Conservation (phyloP, 2,113 vertebrate genomes). For the Tiliqua scincoides region DNA sequence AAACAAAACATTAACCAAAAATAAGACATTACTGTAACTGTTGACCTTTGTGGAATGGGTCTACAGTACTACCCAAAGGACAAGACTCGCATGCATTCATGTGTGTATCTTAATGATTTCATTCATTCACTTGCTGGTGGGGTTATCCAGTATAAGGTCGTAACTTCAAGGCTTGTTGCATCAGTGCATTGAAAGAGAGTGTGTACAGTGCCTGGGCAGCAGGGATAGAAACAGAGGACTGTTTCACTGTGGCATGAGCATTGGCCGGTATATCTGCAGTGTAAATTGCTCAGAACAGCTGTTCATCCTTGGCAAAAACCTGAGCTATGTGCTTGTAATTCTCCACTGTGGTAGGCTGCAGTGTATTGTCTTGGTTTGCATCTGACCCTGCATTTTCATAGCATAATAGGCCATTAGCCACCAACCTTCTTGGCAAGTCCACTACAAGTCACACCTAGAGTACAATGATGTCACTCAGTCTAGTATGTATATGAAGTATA, state of each 20-base stretch:
- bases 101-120: not conserved
- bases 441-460: not conserved
- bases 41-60: not conserved
- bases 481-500: too few relatives aligned
- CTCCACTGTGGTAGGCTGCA: not conserved
- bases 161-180: not conserved
- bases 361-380: not conserved
- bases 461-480: not conserved
- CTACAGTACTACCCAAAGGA: not conserved
- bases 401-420: not conserved
- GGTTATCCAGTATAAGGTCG: not conserved
- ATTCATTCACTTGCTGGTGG: not conserved
- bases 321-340: not conserved
- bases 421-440: not conserved
- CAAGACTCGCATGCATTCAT: not conserved
- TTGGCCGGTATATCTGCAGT: not conserved
- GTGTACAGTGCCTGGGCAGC: not conserved
- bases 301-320: slow-evolving; percentile 9
- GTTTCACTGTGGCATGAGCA: not conserved
- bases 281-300: slow-evolving; percentile 15
- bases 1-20: not conserved
- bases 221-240: not conserved
- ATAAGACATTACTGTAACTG: not conserved
- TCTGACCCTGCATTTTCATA: not conserved
- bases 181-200: not conserved